Base-by-base conservation (phyloP, 1,140 invertebrate genomes). In the Adoxophyes honmai region DNA sequence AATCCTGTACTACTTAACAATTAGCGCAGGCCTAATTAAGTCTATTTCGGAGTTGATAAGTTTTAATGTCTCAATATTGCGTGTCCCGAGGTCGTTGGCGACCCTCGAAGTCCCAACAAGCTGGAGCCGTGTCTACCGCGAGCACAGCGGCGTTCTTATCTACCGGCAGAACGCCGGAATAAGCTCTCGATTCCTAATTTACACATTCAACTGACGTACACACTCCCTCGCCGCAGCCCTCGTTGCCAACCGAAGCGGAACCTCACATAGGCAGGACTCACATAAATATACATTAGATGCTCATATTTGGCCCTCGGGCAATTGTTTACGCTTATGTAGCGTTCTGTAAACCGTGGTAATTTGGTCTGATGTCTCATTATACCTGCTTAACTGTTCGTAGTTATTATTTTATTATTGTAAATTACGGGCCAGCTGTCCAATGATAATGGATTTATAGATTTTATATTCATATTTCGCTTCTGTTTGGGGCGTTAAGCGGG, bases 11-110 rank as follows among this genome's bases (percentile, higher is more conserved):
- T 79, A 81, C 81, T 81, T 58, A 73, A 78, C 70, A 80, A 78
- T 82, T 80, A 85, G 69, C 69, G 64, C 57, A 68, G 63, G 57
- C 66, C 74, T 86, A 84, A 81, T 82, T 81, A 82, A 74, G 66
- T 62, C 65, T 76, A 66, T 74, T 73, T 69, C 68, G 65, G 60
- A 62, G 55, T 66, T 66, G 78, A 81, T 81, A 83, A 74, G 62
- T 63, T 73, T 80, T 81, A 76, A 81, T 78, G 64, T 73, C 60
- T 68, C 36, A 70, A 60, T 64, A 60, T 82, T 52, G 80, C 81
- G 81, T 84, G 79, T 59, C 58, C 51, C 21, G 21, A 55, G 36
- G 75, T 62, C 73, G 59, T 82, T 35, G 28, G 13, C 33, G 48
- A 28, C 51, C 51, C 51, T 16, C 34, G 2, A 28, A 28, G 42